phyloP scores from a whole-genome alignment of 1,140 invertebrate species.

The Heliconius eleuchia region DNA sequence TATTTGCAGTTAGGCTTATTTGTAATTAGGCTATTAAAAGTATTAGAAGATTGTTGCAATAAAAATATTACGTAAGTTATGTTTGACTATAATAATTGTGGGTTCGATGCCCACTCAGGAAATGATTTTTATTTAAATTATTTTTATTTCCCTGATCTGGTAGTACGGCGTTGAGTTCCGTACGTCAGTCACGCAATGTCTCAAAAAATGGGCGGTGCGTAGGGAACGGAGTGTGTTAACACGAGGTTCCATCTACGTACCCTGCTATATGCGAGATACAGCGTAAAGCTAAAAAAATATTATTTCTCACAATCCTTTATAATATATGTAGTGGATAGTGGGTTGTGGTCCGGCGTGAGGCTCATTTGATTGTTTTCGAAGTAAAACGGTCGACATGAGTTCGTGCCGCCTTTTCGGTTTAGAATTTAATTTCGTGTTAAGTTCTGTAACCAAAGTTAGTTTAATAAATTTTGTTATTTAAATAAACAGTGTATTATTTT shows the following conservation, averaged over 20 bases:
- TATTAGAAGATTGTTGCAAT: no score
- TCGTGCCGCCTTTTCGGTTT: constrained; percentile 41
- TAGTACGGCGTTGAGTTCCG: background rate
- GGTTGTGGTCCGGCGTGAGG: background rate
- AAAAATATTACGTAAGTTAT: no score
- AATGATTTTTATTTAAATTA: no score
- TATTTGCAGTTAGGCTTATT: no score
- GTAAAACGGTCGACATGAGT: constrained; percentile 4
- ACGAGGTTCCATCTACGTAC: no score
- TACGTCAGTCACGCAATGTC: no score
- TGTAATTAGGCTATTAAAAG: no score
- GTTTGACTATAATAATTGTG: background rate
- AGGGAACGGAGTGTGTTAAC: no score
- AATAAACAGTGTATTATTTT: constrained; percentile 36
- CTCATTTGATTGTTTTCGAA: constrained; percentile 17
- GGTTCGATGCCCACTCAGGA: no score
- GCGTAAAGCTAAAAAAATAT: background rate
- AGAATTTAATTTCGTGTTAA: constrained; percentile 65
- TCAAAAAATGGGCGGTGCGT: no score
- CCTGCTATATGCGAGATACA: background rate
- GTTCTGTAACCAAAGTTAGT: constrained; percentile 65
- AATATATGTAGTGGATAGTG: background rate
- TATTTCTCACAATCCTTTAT: background rate
- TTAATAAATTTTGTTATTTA: constrained; percentile 51
- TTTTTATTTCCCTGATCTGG: no score